phyloP scores from a whole-genome alignment of 37 sponge, comb jelly and placozoan species.

The Crambe crambe region DNA sequence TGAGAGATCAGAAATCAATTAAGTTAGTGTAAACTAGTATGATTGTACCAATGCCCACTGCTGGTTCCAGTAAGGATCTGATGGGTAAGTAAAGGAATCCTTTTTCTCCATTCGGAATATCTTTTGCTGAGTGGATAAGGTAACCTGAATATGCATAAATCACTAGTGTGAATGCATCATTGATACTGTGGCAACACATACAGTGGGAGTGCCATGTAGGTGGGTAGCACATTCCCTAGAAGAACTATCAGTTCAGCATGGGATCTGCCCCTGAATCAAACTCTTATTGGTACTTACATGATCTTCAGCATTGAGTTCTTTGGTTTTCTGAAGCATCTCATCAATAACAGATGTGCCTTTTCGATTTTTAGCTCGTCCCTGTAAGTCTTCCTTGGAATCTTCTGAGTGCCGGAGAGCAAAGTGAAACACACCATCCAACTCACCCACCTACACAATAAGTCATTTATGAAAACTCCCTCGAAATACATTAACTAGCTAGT shows the following conservation, averaged over 20 bases:
- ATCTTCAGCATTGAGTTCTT: conserved; percentile 10
- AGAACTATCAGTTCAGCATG: no score
- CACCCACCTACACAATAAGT: conserved; percentile 3
- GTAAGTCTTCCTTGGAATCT: neutral
- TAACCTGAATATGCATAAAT: conserved; percentile 53
- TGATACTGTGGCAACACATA: no score
- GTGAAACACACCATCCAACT: conserved; percentile 26
- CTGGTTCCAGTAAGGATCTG: conserved; percentile 66
- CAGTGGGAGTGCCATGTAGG: no score
- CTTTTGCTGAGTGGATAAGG: conserved; percentile 57
- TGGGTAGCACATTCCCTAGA: no score
- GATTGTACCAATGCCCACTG: conserved; percentile 82
- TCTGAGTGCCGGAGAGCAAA: neutral
- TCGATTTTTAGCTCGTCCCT: neutral
- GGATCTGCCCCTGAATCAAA: neutral
- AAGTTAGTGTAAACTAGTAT: neutral
- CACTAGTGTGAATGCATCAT: no score
- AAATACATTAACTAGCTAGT: no score
- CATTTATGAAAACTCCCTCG: neutral
- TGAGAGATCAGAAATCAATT: neutral
- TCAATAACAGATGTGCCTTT: neutral
- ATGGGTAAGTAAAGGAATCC: conserved; percentile 35
- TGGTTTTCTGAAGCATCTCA: neutral
- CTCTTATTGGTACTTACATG: neutral
- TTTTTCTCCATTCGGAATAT: neutral